Evolutionary conservation across 2,888 invertebrate species (phyloP).

Genomic region (Galerucella calmariensis): DNA sequence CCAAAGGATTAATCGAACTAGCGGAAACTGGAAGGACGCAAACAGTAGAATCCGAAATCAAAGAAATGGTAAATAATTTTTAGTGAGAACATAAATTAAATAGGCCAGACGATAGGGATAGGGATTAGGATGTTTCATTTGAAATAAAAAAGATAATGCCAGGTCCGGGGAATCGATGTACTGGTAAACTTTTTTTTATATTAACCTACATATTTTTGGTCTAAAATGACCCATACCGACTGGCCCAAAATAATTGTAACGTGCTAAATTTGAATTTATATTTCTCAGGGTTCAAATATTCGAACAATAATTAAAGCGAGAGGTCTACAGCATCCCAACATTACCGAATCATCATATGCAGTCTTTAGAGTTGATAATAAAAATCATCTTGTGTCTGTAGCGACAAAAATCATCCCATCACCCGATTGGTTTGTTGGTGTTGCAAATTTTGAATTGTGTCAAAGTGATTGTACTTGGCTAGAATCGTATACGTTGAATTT

Average conservation of each 20-base stretch:
- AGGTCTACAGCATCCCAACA: slow-evolving; percentile 87
- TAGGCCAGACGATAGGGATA: too few species aligned
- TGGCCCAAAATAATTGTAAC: too few species aligned
- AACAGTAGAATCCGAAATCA: slow-evolving; percentile 89
- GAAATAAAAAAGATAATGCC: too few species aligned
- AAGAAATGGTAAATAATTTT: slow-evolving; percentile 71
- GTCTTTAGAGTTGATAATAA: slow-evolving; percentile 89
- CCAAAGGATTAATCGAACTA: slow-evolving; percentile 86
- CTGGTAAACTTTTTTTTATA: too few species aligned
- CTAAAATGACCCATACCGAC: too few species aligned
- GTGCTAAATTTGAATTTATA: too few species aligned
- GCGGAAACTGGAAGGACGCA: slow-evolving; percentile 93
- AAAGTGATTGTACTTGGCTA: slow-evolving; percentile 88
- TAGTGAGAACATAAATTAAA: not conserved
- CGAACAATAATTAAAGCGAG: slow-evolving; percentile 93
- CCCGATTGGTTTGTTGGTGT: slow-evolving; percentile 98
- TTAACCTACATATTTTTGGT: too few species aligned
- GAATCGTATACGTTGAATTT: slow-evolving; percentile 82
- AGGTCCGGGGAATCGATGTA: too few species aligned
- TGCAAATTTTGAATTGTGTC: slow-evolving; percentile 87
- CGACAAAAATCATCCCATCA: slow-evolving; percentile 93
- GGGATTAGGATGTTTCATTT: too few species aligned
- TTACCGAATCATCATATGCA: slow-evolving; percentile 83
- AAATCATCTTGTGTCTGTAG: slow-evolving; percentile 91
- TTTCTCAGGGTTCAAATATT: slow-evolving; percentile 75